These are phyloP conservation scores for Ceratina australensis DNA, from an alignment of 1,140 invertebrate species.

Conservation along the genomic window DNA sequence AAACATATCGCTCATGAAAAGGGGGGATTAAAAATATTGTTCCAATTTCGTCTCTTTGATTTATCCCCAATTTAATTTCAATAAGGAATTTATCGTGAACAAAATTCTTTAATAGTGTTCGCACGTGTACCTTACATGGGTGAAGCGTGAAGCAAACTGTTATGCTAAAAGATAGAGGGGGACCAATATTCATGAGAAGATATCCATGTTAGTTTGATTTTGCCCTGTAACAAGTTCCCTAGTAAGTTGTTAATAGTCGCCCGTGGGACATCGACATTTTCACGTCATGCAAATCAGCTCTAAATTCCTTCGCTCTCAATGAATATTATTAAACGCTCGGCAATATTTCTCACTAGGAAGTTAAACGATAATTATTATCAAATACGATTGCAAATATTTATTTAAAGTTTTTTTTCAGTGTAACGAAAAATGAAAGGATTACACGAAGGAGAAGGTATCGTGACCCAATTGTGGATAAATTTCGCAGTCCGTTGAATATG, in stretches of 20 bases:
- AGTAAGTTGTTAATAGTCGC: conserved; percentile 65
- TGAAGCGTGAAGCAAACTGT: not conserved
- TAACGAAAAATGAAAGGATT: not conserved
- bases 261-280: conserved; percentile 48
- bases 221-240: conserved; percentile 31
- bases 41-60: not conserved
- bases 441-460: not conserved
- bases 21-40: not conserved
- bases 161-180: not conserved
- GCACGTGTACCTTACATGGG: not conserved
- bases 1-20: not conserved
- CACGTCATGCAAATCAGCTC: no score
- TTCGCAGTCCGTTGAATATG: conserved; percentile 22
- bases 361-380: not conserved
- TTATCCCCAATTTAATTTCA: not conserved
- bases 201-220: conserved; percentile 23
- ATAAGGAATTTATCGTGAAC: no score
- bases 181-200: conserved; percentile 25
- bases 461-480: conserved; percentile 30
- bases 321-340: conserved; percentile 66
- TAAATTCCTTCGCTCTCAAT: conserved; percentile 50
- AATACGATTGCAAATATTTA: not conserved
- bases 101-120: no score
- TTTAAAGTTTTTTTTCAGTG: no score
- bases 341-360: not conserved